Evolutionary conservation across 2,113 vertebrate genomes (phyloP).

Genomic region (Holacanthus passer): DNA sequence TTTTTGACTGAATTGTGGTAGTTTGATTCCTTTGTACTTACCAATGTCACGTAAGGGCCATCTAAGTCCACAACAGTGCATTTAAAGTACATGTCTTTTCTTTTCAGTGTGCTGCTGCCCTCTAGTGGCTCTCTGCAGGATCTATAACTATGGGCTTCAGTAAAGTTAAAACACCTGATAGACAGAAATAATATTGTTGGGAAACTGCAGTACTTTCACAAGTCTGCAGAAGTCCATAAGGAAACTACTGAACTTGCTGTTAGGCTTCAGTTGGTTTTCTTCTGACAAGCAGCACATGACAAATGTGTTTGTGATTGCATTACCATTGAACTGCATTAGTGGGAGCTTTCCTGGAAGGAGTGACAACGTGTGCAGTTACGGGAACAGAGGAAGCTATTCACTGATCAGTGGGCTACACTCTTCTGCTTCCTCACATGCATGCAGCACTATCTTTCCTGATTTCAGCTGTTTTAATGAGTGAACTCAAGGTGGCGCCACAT

Average conservation of each 20-base stretch:
- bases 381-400: too few species aligned
- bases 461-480: not conserved
- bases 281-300: not conserved
- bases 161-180: not conserved
- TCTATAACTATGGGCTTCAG: constrained; percentile 1
- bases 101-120: constrained; percentile 58
- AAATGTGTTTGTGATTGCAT: not conserved
- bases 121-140: constrained; percentile 53
- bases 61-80: not conserved
- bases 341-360: too few species aligned
- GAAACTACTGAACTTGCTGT: not conserved
- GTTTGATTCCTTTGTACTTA: not conserved
- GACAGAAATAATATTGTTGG: not conserved
- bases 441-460: not conserved
- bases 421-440: not conserved
- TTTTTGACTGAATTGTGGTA: not conserved
- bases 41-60: not conserved
- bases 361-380: not conserved
- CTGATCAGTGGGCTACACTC: too few species aligned
- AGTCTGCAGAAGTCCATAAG: not conserved
- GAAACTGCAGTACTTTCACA: not conserved
- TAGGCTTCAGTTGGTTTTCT: not conserved
- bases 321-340: not conserved
- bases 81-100: not conserved
- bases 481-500: not conserved